A percentile compares a stretch with the other conserved stretches of the same genome.
These are phyloP conservation scores for Sylvilagus floridanus DNA, from an alignment of 2,797 vertebrate species.

Conservation along the genomic window DNA sequence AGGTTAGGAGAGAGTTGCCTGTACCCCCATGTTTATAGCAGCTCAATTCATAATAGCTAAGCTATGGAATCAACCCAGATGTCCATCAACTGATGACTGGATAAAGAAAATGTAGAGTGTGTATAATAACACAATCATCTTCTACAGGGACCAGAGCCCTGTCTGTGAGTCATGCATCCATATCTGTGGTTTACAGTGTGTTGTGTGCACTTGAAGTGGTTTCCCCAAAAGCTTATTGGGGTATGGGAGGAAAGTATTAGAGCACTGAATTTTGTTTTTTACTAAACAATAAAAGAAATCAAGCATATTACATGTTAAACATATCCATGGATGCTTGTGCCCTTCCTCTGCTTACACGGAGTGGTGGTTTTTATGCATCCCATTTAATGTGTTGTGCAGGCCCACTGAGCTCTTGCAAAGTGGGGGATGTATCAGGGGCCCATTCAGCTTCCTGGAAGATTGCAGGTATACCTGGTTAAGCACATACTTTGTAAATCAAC, in stretches of 20 bases:
- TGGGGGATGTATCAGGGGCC: too few species aligned
- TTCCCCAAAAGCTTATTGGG: neutral
- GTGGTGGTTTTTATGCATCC: neutral
- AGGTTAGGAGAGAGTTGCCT: too few species aligned
- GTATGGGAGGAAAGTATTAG: neutral
- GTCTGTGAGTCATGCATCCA: fast-evolving
- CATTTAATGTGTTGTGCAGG: too few species aligned
- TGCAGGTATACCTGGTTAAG: neutral
- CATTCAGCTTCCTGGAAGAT: neutral
- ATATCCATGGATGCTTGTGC: fast-evolving
- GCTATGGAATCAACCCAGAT: too few species aligned
- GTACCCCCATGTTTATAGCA: too few species aligned
- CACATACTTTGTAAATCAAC: neutral
- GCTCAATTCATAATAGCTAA: too few species aligned
- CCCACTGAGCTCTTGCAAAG: fast-evolving
- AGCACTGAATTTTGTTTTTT: neutral
- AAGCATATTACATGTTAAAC: neutral
- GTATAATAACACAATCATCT: neutral
- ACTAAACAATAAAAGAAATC: neutral
- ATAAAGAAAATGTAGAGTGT: too few species aligned
- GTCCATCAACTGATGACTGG: too few species aligned
- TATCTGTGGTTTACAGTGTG: fast-evolving
- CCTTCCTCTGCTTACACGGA: neutral
- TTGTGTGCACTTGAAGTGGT: too few species aligned
- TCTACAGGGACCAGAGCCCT: too few species aligned